Base-by-base conservation (phyloP, 2,113 vertebrate genomes). In the Sinosuthora webbiana region DNA sequence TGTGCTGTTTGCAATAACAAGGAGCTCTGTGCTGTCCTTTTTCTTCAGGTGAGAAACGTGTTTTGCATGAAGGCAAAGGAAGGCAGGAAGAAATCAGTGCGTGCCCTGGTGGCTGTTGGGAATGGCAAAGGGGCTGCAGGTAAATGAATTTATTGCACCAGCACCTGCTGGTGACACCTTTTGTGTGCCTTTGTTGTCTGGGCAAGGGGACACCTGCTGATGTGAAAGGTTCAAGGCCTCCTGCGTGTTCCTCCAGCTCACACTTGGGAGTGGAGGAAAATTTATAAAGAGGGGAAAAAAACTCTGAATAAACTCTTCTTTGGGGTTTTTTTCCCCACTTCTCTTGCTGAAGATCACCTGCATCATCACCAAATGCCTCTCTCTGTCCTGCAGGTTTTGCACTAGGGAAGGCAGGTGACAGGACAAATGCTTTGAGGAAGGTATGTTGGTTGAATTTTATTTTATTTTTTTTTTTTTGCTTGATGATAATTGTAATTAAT, bases 31-130 rank as follows among this genome's bases (percentile, higher is more conserved):
- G 50, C 77, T 57, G 15, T 30, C 78, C 5, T 83, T 89, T 71
- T 93, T 35, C 88, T 95, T 67, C 93, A 99, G 99, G 96, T 99
- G 84, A 99, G 98, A 98, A 99, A 89, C 69, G 99, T 99, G 78
- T 99, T 99, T 94, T 99, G 98, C 95, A 99, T 99, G 99, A 99
- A 99, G 2, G 99, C 98, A 70, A 99, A 98, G 74, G 99, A 99
- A 87, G 99, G 99, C 95, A 98, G 99, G 77, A 99, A 98, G 96
- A 99, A 97, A 65, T 98, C 99, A 11, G 8, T 99, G 35, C 99
- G 99, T 79, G 98, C 98, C 73, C 96, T 99, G 79, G 99, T 99
- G 2, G 99, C 93, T 6, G 97, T 99, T 84, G 99, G 99, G 50
- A 99, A 99, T 23, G 99, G 99, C 33, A 98, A 98, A 31, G 99